Conservation (phyloP, 2,888 invertebrate genomes). For the Pimpla rufipes region DNA sequence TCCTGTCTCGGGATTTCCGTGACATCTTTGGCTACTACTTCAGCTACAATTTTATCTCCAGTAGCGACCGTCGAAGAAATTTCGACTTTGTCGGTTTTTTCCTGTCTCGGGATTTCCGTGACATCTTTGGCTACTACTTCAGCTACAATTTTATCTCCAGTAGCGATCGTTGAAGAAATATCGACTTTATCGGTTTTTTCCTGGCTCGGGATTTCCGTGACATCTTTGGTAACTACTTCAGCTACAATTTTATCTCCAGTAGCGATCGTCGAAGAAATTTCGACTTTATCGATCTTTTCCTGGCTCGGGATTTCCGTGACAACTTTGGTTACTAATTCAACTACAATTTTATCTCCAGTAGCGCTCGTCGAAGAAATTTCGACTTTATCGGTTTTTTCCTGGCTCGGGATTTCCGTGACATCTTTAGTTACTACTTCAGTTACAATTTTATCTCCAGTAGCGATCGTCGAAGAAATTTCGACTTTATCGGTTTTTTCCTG, state of each 20-base stretch:
- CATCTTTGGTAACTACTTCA: neutral
- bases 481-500: constrained; percentile 23
- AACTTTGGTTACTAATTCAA: constrained; percentile 74
- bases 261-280: constrained; percentile 76
- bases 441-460: constrained; percentile 26
- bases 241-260: neutral
- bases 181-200: constrained; percentile 81
- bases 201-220: neutral
- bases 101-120: neutral
- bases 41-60: constrained; percentile 29
- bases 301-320: constrained; percentile 22
- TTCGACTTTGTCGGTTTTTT: constrained; percentile 52
- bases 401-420: constrained; percentile 24
- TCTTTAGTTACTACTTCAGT: constrained; percentile 44
- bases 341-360: constrained; percentile 76
- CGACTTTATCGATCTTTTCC: constrained; percentile 23
- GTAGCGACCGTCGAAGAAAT: neutral
- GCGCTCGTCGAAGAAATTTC: constrained; percentile 78
- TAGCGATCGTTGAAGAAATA: constrained; percentile 74
- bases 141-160: neutral
- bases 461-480: neutral
- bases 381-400: constrained; percentile 76
- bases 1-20: constrained; percentile 18
- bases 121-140: neutral
- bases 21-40: constrained; percentile 41